Evolutionary conservation across 2,797 vertebrate genomes (phyloP).

Genomic region (Gymnocypris eckloni): DNA sequence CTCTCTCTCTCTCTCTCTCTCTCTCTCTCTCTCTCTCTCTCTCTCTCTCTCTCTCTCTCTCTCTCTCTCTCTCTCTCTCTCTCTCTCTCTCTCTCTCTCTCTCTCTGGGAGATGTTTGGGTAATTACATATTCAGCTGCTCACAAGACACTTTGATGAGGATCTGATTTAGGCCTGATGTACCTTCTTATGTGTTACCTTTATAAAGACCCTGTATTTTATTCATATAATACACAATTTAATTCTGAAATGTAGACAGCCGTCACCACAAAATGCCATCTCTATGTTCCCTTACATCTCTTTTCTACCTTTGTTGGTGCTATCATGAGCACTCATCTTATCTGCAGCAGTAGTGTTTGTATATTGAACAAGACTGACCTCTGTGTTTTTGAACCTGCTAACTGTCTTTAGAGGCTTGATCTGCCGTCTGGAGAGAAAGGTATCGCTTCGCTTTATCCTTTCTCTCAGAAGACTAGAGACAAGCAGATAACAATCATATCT

Average conservation of each 20-base stretch:
- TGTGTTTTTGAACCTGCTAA: constrained; percentile 57
- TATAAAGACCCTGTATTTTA: neutral
- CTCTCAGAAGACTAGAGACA: constrained; percentile 64
- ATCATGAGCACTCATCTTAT: constrained; percentile 54
- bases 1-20: neutral
- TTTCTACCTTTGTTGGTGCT: constrained; percentile 15
- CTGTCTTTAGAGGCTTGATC: constrained; percentile 61
- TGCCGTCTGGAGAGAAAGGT: constrained; percentile 57
- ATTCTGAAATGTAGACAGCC: constrained; percentile 7
- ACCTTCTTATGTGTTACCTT: neutral
- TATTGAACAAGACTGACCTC: constrained; percentile 60
- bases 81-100: neutral
- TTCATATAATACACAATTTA: constrained; percentile 15
- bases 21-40: neutral
- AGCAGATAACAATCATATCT: constrained; percentile 81
- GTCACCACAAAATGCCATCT: constrained; percentile 13
- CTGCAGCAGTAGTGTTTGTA: constrained; percentile 52
- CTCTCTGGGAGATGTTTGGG: neutral
- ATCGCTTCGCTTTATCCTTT: constrained; percentile 61
- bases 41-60: neutral
- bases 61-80: neutral
- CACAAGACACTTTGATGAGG: neutral
- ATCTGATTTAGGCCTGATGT: constrained; percentile 23
- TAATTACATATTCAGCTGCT: constrained; percentile 22
- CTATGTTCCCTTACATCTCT: constrained; percentile 27